These are phyloP conservation scores for Gobio occitaniae DNA, from an alignment of 2,797 vertebrate genomes.

Conservation along the genomic window DNA sequence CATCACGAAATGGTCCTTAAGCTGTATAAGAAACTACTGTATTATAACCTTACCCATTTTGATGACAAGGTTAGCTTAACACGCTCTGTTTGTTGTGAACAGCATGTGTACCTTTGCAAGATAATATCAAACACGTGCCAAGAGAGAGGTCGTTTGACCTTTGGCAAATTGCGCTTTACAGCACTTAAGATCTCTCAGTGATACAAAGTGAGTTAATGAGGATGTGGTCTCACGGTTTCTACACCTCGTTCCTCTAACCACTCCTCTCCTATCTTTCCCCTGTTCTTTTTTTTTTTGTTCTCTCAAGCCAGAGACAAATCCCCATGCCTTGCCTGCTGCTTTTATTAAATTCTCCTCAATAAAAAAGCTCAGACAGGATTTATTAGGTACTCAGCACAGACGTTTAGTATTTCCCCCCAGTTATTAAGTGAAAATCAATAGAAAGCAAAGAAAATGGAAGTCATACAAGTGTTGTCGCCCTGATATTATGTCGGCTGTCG, in stretches of 20 bases:
- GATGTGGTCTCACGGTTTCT: constrained; percentile 71
- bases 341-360: constrained; percentile 99
- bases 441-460: constrained; percentile 99
- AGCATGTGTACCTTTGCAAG: constrained; percentile 56
- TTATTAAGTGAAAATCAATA: constrained; percentile 99
- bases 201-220: constrained; percentile 67
- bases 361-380: constrained; percentile 99
- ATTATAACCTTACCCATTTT: constrained; percentile 27
- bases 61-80: constrained; percentile 48
- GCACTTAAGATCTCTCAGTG: constrained; percentile 67
- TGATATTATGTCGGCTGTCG: constrained; percentile 99
- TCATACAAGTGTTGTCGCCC: constrained; percentile 99
- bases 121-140: constrained; percentile 63
- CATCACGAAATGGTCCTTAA: neutral
- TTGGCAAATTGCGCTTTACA: constrained; percentile 59
- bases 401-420: constrained; percentile 99
- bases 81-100: constrained; percentile 51
- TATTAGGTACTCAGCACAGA: constrained; percentile 99
- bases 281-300: constrained; percentile 72
- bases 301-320: constrained; percentile 86
- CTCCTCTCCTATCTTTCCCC: constrained; percentile 40
- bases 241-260: constrained; percentile 71
- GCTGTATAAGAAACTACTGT: neutral
- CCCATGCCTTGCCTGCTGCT: constrained; percentile 90
- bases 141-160: constrained; percentile 57